Percentiles rank a stretch among this genome's conserved stretches.
Evolutionary conservation across 2,888 invertebrate species (phyloP).

Genomic region (Liopterus haemorrhoidalis): DNA sequence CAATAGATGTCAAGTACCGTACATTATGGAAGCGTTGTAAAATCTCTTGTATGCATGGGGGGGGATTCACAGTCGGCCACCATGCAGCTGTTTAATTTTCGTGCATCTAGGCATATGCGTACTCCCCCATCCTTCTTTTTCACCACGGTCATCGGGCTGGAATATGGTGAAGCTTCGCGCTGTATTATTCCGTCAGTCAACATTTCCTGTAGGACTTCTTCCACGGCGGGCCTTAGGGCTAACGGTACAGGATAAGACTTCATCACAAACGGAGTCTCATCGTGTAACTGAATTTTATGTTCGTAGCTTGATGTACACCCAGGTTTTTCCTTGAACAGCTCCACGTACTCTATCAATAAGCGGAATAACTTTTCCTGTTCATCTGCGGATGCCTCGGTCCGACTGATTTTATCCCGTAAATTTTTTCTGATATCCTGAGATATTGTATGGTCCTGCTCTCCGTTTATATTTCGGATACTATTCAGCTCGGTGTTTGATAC

Average conservation of each 20-base stretch:
- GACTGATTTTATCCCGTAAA: too few species aligned
- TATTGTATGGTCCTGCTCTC: too few species aligned
- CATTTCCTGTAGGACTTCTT: slow-evolving; percentile 34
- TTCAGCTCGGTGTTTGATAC: too few species aligned
- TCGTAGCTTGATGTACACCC: slow-evolving; percentile 28
- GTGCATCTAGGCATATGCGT: slow-evolving; percentile 37
- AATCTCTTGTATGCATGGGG: slow-evolving; percentile 24
- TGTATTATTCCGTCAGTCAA: slow-evolving; percentile 33
- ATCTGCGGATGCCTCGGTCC: neutral
- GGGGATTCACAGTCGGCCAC: slow-evolving; percentile 34
- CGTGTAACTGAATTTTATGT: slow-evolving; percentile 31
- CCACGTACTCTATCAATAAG: slow-evolving; percentile 14
- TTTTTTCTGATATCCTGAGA: too few species aligned
- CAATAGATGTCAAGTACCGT: slow-evolving; percentile 17
- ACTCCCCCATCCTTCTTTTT: slow-evolving; percentile 35
- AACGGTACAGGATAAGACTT: slow-evolving; percentile 37
- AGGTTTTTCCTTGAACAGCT: slow-evolving; percentile 27
- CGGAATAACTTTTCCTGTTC: slow-evolving; percentile 11
- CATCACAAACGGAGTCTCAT: slow-evolving; percentile 27
- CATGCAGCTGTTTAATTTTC: slow-evolving; percentile 35
- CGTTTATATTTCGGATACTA: too few species aligned
- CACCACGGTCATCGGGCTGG: slow-evolving; percentile 36
- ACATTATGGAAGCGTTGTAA: slow-evolving; percentile 21
- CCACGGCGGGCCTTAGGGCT: slow-evolving; percentile 30
- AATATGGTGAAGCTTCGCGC: slow-evolving; percentile 33